Conservation (phyloP, 2,113 vertebrate species). For the Caloenas nicobarica region DNA sequence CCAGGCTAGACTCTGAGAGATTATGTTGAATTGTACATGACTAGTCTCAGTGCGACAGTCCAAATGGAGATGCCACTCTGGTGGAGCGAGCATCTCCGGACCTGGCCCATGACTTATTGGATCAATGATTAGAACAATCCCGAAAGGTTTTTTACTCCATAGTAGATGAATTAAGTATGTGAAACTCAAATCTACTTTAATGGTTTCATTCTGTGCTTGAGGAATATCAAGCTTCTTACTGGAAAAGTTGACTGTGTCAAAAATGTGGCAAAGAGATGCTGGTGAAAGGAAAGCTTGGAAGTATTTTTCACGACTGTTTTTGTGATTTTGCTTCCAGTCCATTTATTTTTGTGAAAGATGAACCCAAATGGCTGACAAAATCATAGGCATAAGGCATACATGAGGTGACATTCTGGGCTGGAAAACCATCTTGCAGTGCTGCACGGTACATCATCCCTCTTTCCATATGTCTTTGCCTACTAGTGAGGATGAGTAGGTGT, state of each 20-base stretch:
- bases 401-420: conserved; percentile 44
- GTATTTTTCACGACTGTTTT: background rate
- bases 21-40: background rate
- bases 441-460: conserved; percentile 44
- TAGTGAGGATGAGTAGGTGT: conserved; percentile 60
- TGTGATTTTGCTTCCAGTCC: background rate
- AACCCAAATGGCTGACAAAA: conserved; percentile 39
- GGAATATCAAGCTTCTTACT: background rate
- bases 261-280: background rate
- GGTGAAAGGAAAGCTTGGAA: background rate
- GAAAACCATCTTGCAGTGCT: conserved; percentile 6
- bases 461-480: conserved; percentile 70
- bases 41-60: background rate
- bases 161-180: background rate
- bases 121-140: background rate
- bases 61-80: background rate
- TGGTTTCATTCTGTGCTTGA: background rate
- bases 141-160: background rate
- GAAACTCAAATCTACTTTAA: background rate
- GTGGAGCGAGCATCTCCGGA: background rate
- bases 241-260: background rate
- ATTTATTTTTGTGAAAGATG: background rate
- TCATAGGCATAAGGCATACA: background rate
- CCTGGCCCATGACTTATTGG: background rate
- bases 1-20: background rate